Base-by-base conservation (phyloP, 35 echinoderm and acorn worm species). In the Holothuria glaberrima region DNA sequence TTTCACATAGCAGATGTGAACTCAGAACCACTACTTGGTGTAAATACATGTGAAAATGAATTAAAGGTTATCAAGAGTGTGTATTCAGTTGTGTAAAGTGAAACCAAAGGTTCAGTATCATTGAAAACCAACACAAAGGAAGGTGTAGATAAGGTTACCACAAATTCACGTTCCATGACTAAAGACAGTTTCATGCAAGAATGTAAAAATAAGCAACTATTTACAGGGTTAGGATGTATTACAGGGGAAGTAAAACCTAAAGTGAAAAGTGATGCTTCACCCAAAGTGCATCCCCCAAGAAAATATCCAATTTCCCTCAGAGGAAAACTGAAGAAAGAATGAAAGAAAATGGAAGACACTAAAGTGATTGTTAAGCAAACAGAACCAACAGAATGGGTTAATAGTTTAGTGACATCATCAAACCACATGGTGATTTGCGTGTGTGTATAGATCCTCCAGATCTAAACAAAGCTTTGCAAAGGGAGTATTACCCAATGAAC, bases 401-500 rank as follows among this genome's bases (percentile, higher is more conserved):
- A n/a, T n/a, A n/a, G n/a, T n/a, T n/a, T n/a, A n/a, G n/a, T n/a
- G n/a, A n/a, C n/a, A n/a, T n/a, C n/a, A n/a, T n/a, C n/a, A n/a
- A n/a, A n/a, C n/a, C n/a, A n/a, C n/a, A n/a, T n/a, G n/a, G n/a
- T n/a, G n/a, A n/a, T n/a, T n/a, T n/a, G n/a, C n/a, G n/a, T n/a
- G n/a, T n/a, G n/a, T n/a, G n/a, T n/a, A n/a, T n/a, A n/a, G n/a
- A n/a, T n/a, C n/a, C n/a, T n/a, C n/a, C n/a, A 58, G 89, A 94
- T 58, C 50, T 94, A 24, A 94, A 94, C 29, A 30, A 68, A 80
- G 93, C 48, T 19, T 81, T 67, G 30, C 21, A 72, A 46, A 69
- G 82, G 45, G 41, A 87, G 45, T 84, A 94, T 70, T 82, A 91
- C 59, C 82, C 70, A 19, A 87, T 94, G 89, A 64, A 64, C 27